These are phyloP conservation scores for Nineta flava DNA, from an alignment of 2,888 invertebrate species.

Conservation along the genomic window DNA sequence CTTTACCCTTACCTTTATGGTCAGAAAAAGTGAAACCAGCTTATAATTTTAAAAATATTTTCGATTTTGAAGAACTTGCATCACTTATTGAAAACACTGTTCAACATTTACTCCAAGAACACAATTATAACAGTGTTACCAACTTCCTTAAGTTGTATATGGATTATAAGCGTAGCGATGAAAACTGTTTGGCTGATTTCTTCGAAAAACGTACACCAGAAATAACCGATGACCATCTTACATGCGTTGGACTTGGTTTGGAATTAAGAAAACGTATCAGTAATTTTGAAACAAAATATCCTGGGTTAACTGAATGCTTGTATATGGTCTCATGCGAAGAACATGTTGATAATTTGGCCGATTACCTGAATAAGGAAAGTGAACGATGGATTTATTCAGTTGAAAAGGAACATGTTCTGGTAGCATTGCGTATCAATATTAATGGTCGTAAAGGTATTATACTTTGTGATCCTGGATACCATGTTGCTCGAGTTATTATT, in stretches of 20 bases:
- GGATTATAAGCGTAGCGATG: conserved; percentile 42
- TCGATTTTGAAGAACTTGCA: conserved; percentile 64
- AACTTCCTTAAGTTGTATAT: conserved; percentile 61
- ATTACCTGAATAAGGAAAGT: conserved; percentile 40
- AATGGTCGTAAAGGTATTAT: conserved; percentile 59
- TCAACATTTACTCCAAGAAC: conserved; percentile 63
- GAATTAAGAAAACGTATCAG: conserved; percentile 55
- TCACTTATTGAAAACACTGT: conserved; percentile 64
- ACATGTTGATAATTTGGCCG: conserved; percentile 44
- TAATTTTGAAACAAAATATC: conserved; percentile 43
- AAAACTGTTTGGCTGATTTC: conserved; percentile 50
- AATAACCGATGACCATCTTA: conserved; percentile 62
- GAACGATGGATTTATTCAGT: conserved; percentile 39
- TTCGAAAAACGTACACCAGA: conserved; percentile 64
- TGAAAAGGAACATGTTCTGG: conserved; percentile 81
- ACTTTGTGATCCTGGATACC: conserved; percentile 83
- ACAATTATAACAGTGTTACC: conserved; percentile 80
- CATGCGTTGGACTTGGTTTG: conserved; percentile 78
- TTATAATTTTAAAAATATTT: conserved; percentile 33
- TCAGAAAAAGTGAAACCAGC: conserved; percentile 31
- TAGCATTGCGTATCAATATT: conserved; percentile 56
- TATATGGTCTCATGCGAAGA: conserved; percentile 81
- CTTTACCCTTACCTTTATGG: conserved; percentile 66
- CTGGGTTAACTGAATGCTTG: conserved; percentile 46
- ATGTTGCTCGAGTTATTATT: conserved; percentile 70